Conservation (phyloP, 2,113 vertebrate genomes). For the Piprites chloris region DNA sequence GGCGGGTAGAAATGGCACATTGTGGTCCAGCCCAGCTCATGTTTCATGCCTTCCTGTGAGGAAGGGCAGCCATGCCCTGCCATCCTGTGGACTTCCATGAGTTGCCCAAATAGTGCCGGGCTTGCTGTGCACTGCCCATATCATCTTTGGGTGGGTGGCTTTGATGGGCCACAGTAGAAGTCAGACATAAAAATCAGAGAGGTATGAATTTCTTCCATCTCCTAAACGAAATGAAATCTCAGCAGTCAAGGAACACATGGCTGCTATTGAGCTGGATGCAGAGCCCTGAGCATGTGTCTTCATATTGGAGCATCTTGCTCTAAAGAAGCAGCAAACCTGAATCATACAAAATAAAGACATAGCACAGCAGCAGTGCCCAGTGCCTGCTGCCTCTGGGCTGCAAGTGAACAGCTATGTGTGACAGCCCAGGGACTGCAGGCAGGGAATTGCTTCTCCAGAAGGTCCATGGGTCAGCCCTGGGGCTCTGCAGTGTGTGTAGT, state of each 20-base stretch:
- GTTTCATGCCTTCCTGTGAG: background rate
- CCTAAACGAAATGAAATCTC: background rate
- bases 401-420: background rate
- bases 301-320: background rate
- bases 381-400: background rate
- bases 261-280: background rate
- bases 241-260: background rate
- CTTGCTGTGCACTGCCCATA: background rate
- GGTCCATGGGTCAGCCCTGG: rapidly evolving
- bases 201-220: background rate
- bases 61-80: background rate
- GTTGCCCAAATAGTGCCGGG: rapidly evolving
- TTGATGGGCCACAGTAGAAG: background rate
- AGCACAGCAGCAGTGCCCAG: background rate
- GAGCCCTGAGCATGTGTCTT: background rate
- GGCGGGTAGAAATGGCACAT: background rate
- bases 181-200: background rate
- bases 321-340: background rate
- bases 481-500: background rate
- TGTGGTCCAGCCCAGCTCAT: background rate
- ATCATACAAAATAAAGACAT: background rate
- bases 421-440: background rate
- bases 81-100: rapidly evolving
- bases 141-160: background rate
- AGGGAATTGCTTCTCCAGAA: background rate